Percentiles rank a stretch among this genome's conserved stretches.
Evolutionary conservation across 2,888 invertebrate genomes (phyloP).

Genomic region (Mythimna loreyi): DNA sequence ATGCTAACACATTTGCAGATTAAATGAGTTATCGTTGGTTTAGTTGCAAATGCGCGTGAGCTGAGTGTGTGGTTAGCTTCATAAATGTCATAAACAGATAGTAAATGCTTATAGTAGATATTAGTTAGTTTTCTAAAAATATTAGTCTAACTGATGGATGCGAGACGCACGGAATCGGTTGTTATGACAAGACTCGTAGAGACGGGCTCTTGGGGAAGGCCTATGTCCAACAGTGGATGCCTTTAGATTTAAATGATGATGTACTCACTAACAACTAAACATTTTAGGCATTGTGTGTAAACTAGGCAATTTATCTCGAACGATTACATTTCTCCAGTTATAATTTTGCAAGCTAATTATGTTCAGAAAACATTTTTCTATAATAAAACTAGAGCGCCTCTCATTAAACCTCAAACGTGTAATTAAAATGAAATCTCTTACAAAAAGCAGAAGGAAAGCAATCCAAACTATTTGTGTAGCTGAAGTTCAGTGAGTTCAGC

Average conservation of each 20-base stretch:
- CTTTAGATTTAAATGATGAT: too few relatives aligned
- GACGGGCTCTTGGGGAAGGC: too few relatives aligned
- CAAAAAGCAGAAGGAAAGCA: slow-evolving; percentile 43
- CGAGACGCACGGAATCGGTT: too few relatives aligned
- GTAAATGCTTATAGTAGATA: background rate
- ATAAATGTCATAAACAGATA: background rate
- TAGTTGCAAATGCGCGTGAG: slow-evolving; percentile 6
- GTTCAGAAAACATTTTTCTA: slow-evolving; percentile 7
- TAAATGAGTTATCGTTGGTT: slow-evolving; percentile 20
- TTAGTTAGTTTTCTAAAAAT: too few relatives aligned
- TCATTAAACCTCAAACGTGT: slow-evolving; percentile 36
- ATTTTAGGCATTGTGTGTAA: background rate
- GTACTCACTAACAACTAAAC: too few relatives aligned
- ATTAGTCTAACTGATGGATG: too few relatives aligned
- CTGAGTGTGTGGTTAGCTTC: background rate
- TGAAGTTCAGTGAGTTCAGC: slow-evolving; percentile 39
- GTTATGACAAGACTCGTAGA: too few relatives aligned
- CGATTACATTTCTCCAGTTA: background rate
- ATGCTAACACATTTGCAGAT: slow-evolving; percentile 33
- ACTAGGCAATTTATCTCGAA: background rate
- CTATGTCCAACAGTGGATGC: too few relatives aligned
- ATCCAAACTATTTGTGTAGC: slow-evolving; percentile 43
- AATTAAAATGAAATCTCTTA: slow-evolving; percentile 47
- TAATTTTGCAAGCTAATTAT: background rate
- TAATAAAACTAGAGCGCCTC: slow-evolving; percentile 4